A percentile compares a stretch with the other conserved stretches of the same genome.
Conservation (phyloP, 92 coral and sea anemone genomes). For the Plumapathes pennacea region DNA sequence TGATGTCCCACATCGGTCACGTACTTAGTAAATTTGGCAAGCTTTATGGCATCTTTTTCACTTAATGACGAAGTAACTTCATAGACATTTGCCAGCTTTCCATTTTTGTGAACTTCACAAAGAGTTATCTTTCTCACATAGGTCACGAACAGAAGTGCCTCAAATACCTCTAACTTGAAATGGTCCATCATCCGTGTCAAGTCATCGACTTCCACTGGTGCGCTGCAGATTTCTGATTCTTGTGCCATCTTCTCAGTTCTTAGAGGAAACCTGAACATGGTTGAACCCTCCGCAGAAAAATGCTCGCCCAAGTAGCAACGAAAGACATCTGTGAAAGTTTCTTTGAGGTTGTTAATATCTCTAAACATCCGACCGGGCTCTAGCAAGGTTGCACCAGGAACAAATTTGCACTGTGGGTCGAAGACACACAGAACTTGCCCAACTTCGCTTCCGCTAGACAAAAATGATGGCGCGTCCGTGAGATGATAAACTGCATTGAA, state of each 20-base stretch:
- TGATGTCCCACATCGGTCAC: constrained; percentile 20
- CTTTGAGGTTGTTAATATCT: constrained; percentile 18
- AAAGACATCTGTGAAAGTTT: constrained; percentile 55
- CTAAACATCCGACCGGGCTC: constrained; percentile 64
- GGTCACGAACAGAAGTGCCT: constrained; percentile 71
- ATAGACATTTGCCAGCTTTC: constrained; percentile 29
- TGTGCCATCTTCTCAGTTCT: constrained; percentile 45
- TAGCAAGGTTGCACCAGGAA: constrained; percentile 50
- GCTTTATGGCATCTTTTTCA: constrained; percentile 44
- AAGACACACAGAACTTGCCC: constrained; percentile 78
- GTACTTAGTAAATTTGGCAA: constrained; percentile 37
- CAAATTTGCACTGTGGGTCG: constrained; percentile 75
- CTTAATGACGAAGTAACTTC: constrained; percentile 41
- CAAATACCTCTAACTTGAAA: constrained; percentile 57
- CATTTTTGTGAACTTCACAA: constrained; percentile 39
- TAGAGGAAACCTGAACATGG: constrained; percentile 80
- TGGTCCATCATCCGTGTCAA: constrained; percentile 45
- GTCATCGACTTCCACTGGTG: constrained; percentile 4
- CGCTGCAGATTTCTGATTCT: constrained; percentile 18
- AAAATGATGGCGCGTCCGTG: constrained; percentile 83
- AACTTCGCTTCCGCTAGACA: constrained; percentile 65
- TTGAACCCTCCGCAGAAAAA: constrained; percentile 43
- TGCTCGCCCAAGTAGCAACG: constrained; percentile 63
- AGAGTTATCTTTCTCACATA: constrained; percentile 63
- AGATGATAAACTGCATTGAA: constrained; percentile 90